phyloP scores from a whole-genome alignment of 2,113 vertebrate genomes.

The Campylomormyrus numenius region DNA sequence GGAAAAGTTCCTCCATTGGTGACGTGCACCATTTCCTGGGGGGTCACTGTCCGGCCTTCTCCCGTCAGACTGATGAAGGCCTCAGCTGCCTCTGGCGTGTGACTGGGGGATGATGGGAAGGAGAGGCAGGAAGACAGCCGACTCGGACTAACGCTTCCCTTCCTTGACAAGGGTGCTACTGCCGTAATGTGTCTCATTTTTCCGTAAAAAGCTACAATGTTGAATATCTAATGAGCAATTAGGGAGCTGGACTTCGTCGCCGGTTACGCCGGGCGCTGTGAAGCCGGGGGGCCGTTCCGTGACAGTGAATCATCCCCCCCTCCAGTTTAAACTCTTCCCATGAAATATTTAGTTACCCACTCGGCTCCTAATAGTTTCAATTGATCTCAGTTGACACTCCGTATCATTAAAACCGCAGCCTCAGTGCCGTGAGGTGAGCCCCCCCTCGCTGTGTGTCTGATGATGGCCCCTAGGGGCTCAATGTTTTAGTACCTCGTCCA shows the following conservation, averaged over 20 bases:
- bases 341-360: slow-evolving; percentile 23
- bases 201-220: slow-evolving; percentile 4
- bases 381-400: slow-evolving; percentile 13
- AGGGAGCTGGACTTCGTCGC: neutral
- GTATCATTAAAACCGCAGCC: slow-evolving; percentile 2
- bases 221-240: slow-evolving; percentile 21
- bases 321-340: slow-evolving; percentile 13
- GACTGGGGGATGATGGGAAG: neutral
- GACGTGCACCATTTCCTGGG: neutral
- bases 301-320: slow-evolving; percentile 12
- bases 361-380: slow-evolving; percentile 23
- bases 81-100: neutral
- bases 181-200: neutral
- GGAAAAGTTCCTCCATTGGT: neutral
- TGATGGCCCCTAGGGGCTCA: neutral
- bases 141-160: neutral
- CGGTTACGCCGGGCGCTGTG: neutral
- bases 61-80: neutral
- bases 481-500: neutral
- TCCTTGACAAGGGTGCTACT: neutral
- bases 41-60: neutral
- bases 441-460: neutral
- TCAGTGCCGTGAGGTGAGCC: neutral
- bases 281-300: neutral
- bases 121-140: neutral